Evolutionary conservation across 2,797 vertebrate genomes (phyloP).

Genomic region (Dromococcyx pavoninus): DNA sequence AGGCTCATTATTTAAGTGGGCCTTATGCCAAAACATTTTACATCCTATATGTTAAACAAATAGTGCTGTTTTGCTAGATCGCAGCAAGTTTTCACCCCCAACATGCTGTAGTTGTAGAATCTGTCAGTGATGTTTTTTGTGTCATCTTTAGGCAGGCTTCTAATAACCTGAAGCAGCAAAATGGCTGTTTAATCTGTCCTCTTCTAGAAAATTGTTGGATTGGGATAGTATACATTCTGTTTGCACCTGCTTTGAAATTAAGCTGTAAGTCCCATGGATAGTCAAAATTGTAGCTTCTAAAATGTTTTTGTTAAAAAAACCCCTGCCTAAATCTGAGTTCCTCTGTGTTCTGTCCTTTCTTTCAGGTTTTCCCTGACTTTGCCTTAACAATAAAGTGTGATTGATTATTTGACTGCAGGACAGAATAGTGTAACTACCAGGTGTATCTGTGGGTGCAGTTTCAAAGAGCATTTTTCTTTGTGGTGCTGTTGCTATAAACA

Average conservation of each 20-base stretch:
- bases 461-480: background rate
- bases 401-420: background rate
- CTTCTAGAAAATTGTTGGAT: background rate
- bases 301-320: background rate
- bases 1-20: background rate
- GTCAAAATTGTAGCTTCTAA: background rate
- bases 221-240: background rate
- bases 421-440: background rate
- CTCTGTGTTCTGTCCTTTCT: background rate
- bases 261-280: background rate
- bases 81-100: background rate
- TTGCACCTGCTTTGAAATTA: background rate
- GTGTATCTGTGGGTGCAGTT: background rate
- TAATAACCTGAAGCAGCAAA: background rate
- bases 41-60: background rate
- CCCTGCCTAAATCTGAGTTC: background rate
- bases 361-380: background rate
- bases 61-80: background rate
- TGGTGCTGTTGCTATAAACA: background rate
- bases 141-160: background rate
- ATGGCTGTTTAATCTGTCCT: background rate
- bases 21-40: background rate
- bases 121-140: background rate
- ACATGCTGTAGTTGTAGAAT: background rate
- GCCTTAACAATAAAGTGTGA: background rate